Evolutionary conservation across 2,888 invertebrate species (phyloP).

Genomic region (Bibio marci): DNA sequence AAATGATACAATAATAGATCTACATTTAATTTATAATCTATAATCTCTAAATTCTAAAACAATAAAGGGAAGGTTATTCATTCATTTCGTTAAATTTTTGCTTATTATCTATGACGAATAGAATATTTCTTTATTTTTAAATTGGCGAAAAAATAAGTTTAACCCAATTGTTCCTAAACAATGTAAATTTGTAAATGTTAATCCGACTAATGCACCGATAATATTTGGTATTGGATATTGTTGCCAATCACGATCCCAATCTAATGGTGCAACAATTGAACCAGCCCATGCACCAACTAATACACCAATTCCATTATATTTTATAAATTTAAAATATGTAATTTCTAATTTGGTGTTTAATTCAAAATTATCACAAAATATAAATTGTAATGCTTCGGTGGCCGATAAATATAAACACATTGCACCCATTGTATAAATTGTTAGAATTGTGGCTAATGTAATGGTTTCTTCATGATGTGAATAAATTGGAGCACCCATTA

Average conservation of each 20-base stretch:
- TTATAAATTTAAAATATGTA: constrained; percentile 24
- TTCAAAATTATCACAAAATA: constrained; percentile 27
- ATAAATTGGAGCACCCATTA: constrained; percentile 25
- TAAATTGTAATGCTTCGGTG: constrained; percentile 25
- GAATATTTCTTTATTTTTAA: too few species aligned
- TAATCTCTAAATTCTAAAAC: too few species aligned
- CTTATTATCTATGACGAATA: too few species aligned
- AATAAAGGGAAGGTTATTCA: too few species aligned
- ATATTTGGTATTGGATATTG: constrained; percentile 49
- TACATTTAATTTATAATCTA: too few species aligned
- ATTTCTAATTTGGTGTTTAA: constrained; percentile 24
- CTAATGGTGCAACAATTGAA: constrained; percentile 62
- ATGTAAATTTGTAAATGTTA: too few species aligned
- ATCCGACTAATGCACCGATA: constrained; percentile 41
- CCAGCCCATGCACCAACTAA: constrained; percentile 64
- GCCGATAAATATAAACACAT: constrained; percentile 25
- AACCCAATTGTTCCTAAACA: too few species aligned
- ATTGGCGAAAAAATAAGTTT: too few species aligned
- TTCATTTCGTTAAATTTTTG: too few species aligned
- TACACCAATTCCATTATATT: constrained; percentile 25
- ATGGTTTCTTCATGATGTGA: constrained; percentile 28
- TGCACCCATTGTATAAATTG: constrained; percentile 25
- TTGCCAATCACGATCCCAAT: constrained; percentile 80
- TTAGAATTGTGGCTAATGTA: constrained; percentile 23
- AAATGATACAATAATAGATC: too few species aligned